Evolutionary conservation across 2,888 invertebrate genomes (phyloP).

Genomic region (Eucera pruinosa): DNA sequence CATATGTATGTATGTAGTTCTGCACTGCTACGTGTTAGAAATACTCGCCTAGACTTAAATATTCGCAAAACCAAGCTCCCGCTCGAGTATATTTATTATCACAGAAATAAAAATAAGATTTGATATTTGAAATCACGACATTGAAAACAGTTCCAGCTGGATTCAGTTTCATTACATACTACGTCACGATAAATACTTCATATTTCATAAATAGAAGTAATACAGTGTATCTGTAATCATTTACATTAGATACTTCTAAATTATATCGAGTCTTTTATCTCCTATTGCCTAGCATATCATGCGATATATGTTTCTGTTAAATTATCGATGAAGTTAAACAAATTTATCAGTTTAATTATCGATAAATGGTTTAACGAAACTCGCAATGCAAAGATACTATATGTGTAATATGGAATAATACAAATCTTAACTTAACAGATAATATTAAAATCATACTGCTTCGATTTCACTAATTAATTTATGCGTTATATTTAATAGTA

Average conservation of each 20-base stretch:
- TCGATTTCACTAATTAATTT: not conserved
- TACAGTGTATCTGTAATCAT: too few species aligned
- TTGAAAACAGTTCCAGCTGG: constrained; percentile 28
- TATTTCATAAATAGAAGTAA: too few species aligned
- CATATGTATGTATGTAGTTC: too few species aligned
- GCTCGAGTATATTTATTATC: not conserved
- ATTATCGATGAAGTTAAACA: not conserved
- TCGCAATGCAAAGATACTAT: too few species aligned
- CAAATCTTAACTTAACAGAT: not conserved
- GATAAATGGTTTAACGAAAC: too few species aligned
- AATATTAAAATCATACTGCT: not conserved
- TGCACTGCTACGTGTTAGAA: not conserved
- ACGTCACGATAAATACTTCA: constrained; percentile 18
- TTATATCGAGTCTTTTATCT: constrained; percentile 4
- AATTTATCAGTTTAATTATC: constrained; percentile 6
- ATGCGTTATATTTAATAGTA: not conserved
- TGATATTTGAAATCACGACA: not conserved
- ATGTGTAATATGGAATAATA: not conserved
- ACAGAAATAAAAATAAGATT: not conserved
- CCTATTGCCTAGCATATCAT: not conserved
- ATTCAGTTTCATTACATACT: constrained; percentile 13
- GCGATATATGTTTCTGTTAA: not conserved
- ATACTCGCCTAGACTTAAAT: not conserved
- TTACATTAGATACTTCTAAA: not conserved
- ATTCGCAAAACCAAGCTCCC: not conserved